Evolutionary conservation across 2,797 vertebrate species (phyloP).

Genomic region (Gouania willdenowi): DNA sequence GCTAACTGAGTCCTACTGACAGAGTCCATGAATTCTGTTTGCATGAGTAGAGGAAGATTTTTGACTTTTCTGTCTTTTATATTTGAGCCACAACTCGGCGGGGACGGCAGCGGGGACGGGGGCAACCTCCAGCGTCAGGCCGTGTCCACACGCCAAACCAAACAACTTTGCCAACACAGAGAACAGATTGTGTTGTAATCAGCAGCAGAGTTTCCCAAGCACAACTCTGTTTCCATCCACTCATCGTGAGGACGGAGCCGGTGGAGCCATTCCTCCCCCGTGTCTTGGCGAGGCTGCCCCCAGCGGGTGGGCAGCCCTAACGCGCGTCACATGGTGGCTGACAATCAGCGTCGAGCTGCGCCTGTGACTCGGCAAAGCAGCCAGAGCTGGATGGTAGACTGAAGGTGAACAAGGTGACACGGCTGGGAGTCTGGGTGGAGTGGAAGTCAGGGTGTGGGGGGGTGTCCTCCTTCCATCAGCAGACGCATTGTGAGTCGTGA

Average conservation of each 20-base stretch:
- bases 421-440: neutral
- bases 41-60: no score
- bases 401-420: constrained; percentile 29
- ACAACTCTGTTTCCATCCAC: constrained; percentile 29
- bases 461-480: constrained; percentile 42
- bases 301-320: constrained; percentile 22
- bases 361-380: constrained; percentile 7
- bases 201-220: constrained; percentile 25
- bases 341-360: constrained; percentile 41
- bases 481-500: constrained; percentile 31
- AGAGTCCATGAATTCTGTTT: no score
- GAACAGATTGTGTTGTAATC: constrained; percentile 34
- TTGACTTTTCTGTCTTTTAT: no score
- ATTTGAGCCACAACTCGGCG: no score
- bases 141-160: constrained; percentile 33
- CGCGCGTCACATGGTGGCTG: constrained; percentile 23
- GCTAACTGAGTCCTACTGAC: no score
- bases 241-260: constrained; percentile 32
- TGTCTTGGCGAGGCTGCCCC: constrained; percentile 1
- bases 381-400: constrained; percentile 4
- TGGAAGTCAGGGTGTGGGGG: neutral
- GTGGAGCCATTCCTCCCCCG: constrained; percentile 38
- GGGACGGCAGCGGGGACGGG: no score
- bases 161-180: constrained; percentile 37
- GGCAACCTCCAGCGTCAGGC: constrained; percentile 7